Conservation (phyloP, 53 echinoderm and acorn worm genomes). For the Stichopus horrens region DNA sequence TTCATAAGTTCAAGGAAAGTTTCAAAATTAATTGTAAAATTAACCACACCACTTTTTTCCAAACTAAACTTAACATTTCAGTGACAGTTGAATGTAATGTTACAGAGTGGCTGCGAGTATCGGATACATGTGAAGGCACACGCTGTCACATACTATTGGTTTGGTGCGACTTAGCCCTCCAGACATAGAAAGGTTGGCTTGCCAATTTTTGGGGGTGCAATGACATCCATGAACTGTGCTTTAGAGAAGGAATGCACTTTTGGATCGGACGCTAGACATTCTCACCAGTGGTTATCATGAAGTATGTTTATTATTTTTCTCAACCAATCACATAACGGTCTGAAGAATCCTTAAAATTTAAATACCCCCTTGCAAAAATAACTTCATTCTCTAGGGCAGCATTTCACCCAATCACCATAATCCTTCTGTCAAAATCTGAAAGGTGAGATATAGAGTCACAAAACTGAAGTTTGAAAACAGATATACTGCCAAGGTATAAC, state of each 20-base stretch:
- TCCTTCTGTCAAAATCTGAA: constrained; percentile 11
- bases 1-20: no score
- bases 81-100: no score
- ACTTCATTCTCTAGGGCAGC: constrained; percentile 42
- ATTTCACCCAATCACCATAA: constrained; percentile 21
- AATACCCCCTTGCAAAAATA: constrained; percentile 41
- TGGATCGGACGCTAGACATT: constrained; percentile 27
- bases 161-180: background rate
- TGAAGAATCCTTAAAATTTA: constrained; percentile 27
- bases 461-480: constrained; percentile 13
- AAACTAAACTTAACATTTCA: no score
- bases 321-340: constrained; percentile 38
- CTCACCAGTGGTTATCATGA: constrained; percentile 44
- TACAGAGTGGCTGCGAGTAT: no score
- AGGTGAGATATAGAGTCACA: constrained; percentile 32
- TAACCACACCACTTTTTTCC: no score
- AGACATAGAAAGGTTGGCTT: background rate
- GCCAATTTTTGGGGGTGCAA: constrained; percentile 21
- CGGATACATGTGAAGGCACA: background rate
- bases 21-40: no score
- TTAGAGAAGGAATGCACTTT: constrained; percentile 12
- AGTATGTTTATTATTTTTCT: constrained; percentile 34
- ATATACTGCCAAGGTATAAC: background rate
- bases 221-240: constrained; percentile 12
- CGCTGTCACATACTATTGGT: background rate